Evolutionary conservation across 1,140 invertebrate genomes (phyloP).

Genomic region (Pachypeltis micranthus): DNA sequence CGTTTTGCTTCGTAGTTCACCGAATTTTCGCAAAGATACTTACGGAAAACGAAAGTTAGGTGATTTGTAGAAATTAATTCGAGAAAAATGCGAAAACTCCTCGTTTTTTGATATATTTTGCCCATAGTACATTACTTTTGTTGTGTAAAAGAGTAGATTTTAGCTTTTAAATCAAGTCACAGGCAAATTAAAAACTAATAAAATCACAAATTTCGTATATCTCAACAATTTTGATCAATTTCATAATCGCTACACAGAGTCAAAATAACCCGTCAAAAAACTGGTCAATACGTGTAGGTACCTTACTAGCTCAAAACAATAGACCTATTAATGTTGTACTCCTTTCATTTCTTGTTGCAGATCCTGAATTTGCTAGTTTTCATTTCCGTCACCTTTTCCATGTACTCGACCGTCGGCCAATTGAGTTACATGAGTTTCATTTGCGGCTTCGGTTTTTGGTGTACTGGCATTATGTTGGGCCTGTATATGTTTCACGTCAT

Average conservation of each 20-base stretch:
- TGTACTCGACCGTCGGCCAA: slow-evolving; percentile 38
- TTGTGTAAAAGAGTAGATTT: too few species aligned
- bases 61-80: too few species aligned
- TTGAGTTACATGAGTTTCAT: slow-evolving; percentile 68
- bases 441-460: slow-evolving; percentile 73
- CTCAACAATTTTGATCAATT: background rate
- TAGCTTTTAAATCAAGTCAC: background rate
- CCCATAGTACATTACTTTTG: too few species aligned
- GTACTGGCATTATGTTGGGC: slow-evolving; percentile 62
- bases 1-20: too few species aligned
- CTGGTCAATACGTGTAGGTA: background rate
- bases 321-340: background rate
- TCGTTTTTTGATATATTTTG: too few species aligned
- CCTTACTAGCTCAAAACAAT: background rate
- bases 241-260: background rate
- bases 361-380: slow-evolving; percentile 64
- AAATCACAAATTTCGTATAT: background rate
- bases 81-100: too few species aligned
- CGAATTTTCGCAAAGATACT: too few species aligned
- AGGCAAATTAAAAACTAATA: background rate
- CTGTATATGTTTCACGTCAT: slow-evolving; percentile 77
- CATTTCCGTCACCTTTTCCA: slow-evolving; percentile 60
- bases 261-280: too few species aligned
- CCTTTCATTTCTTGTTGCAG: slow-evolving; percentile 41
- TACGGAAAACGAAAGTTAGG: too few species aligned